Percentiles rank a stretch among this genome's conserved stretches.
These are phyloP conservation scores for Drosophila pallidifrons DNA, from an alignment of 1,140 invertebrate species.

Conservation along the genomic window DNA sequence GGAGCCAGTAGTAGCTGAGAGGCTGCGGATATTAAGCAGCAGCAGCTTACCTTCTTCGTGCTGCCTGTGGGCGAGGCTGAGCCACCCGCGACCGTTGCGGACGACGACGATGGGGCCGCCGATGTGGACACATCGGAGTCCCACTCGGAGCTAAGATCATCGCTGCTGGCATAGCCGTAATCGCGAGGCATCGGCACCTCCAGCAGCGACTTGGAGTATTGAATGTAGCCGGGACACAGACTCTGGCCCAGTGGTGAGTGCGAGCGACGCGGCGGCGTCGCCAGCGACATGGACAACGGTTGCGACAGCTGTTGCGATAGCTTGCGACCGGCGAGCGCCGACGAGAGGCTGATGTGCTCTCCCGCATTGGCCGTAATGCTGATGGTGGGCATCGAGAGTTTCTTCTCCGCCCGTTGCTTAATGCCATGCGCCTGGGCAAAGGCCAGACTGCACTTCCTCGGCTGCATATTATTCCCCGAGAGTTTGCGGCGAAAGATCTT, in stretches of 20 bases:
- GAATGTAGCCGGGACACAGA: constrained; percentile 89
- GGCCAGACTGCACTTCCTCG: constrained; percentile 77
- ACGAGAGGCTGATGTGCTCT: constrained; percentile 49
- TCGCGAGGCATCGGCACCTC: constrained; percentile 90
- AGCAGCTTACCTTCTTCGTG: constrained; percentile 70
- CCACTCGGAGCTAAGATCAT: constrained; percentile 95
- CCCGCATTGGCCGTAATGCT: constrained; percentile 71
- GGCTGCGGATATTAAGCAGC: background rate
- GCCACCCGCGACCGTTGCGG: constrained; percentile 26
- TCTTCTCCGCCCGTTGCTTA: constrained; percentile 67
- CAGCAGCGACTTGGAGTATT: constrained; percentile 91
- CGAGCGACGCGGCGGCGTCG: constrained; percentile 54
- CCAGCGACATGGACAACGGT: constrained; percentile 36
- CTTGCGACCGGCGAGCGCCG: constrained; percentile 40
- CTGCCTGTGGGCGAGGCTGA: constrained; percentile 24
- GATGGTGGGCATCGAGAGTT: constrained; percentile 75
- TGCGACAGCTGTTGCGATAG: constrained; percentile 55
- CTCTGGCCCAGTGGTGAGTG: constrained; percentile 72
- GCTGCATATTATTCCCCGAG: constrained; percentile 68
- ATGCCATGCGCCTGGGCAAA: constrained; percentile 84
- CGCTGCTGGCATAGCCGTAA: constrained; percentile 93
- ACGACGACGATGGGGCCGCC: constrained; percentile 34
- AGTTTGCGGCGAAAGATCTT: constrained; percentile 78
- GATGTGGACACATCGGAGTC: constrained; percentile 90
- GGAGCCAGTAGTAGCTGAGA: background rate